Percentiles rank a stretch among this genome's conserved stretches.
Evolutionary conservation across 2,797 vertebrate species (phyloP).

Genomic region (Apogon hyalosoma): DNA sequence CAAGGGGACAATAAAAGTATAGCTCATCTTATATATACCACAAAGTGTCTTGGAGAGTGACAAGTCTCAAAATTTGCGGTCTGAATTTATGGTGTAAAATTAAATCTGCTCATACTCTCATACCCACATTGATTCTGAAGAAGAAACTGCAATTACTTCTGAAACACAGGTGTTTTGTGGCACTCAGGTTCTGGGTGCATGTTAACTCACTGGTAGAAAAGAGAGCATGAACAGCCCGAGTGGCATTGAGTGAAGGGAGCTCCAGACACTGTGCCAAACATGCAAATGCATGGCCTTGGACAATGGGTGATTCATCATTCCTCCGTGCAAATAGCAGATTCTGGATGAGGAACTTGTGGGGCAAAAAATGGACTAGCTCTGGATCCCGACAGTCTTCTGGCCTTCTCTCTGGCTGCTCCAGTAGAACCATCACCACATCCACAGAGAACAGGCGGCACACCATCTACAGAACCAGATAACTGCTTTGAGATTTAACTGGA

Average conservation of each 20-base stretch:
- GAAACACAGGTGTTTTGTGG: background rate
- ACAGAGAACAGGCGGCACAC: constrained; percentile 90
- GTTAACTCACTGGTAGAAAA: constrained; percentile 85
- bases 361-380: constrained; percentile 81
- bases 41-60: too few relatives aligned
- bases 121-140: background rate
- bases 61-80: too few relatives aligned
- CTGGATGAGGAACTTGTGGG: constrained; percentile 91
- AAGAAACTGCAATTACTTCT: background rate
- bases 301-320: constrained; percentile 86
- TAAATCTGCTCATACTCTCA: too few relatives aligned
- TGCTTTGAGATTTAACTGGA: background rate
- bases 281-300: constrained; percentile 90
- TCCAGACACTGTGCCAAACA: constrained; percentile 92
- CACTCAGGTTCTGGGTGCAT: background rate
- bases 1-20: too few relatives aligned
- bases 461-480: constrained; percentile 74
- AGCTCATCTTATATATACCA: too few relatives aligned
- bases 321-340: constrained; percentile 88
- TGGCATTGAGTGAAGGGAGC: constrained; percentile 72
- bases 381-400: constrained; percentile 65
- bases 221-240: constrained; percentile 85
- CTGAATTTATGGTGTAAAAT: too few relatives aligned
- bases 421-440: constrained; percentile 89
- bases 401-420: constrained; percentile 87